A percentile compares a stretch with the other conserved stretches of the same genome.
Evolutionary conservation across 2,888 invertebrate genomes (phyloP).

Genomic region (Phlogophora meticulosa): DNA sequence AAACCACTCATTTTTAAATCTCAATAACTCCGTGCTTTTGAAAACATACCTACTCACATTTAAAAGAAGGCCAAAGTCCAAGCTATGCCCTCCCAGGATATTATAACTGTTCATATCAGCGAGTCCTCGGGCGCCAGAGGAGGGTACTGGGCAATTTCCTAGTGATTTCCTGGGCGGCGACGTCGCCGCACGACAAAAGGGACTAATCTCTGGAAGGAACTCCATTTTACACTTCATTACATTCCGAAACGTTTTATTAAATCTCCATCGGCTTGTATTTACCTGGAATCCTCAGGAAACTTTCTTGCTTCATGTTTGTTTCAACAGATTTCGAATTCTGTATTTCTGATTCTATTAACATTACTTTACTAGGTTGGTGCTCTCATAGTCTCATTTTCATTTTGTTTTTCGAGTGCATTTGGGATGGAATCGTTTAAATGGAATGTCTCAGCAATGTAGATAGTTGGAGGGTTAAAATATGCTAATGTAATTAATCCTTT

Average conservation of each 20-base stretch:
- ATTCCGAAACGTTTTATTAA: constrained; percentile 78
- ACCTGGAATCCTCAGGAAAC: constrained; percentile 51
- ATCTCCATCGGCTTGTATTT: constrained; percentile 68
- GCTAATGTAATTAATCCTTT: constrained; percentile 58
- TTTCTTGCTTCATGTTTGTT: constrained; percentile 55
- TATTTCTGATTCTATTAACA: constrained; percentile 54
- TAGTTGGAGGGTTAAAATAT: constrained; percentile 48
- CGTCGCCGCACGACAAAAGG: constrained; percentile 80
- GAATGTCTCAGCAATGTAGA: constrained; percentile 26
- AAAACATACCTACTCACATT: neutral
- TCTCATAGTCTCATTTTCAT: constrained; percentile 51
- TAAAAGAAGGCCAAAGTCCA: constrained; percentile 6
- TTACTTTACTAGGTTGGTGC: constrained; percentile 50
- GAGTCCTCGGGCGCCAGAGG: constrained; percentile 52
- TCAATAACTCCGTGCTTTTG: neutral
- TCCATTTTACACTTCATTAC: constrained; percentile 87
- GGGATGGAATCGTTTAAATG: constrained; percentile 37
- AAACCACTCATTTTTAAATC: neutral
- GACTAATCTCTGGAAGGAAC: constrained; percentile 86
- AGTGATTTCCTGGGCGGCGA: constrained; percentile 79
- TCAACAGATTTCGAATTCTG: constrained; percentile 52
- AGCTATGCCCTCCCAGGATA: constrained; percentile 51
- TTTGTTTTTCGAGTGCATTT: constrained; percentile 58
- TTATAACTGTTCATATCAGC: constrained; percentile 65
- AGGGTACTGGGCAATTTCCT: constrained; percentile 85